phyloP scores from a whole-genome alignment of 1,140 invertebrate genomes.

The Chelonus insularis region DNA sequence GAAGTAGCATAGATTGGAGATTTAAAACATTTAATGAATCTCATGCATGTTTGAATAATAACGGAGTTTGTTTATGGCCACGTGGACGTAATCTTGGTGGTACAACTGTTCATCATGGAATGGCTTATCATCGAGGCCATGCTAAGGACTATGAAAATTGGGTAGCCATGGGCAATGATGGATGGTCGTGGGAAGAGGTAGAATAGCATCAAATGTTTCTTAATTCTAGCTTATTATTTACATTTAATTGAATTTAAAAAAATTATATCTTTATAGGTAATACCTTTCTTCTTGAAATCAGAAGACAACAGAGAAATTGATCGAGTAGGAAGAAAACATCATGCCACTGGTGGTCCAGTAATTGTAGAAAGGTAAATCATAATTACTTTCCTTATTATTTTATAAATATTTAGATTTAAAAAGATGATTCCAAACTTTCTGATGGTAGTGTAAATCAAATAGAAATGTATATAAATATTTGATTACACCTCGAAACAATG shows the following conservation, averaged over 20 bases:
- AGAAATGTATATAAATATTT: too few species aligned
- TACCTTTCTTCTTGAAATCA: slow-evolving; percentile 64
- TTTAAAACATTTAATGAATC: slow-evolving; percentile 85
- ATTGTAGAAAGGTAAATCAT: slow-evolving; percentile 60
- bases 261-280: slow-evolving; percentile 44
- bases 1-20: slow-evolving; percentile 83
- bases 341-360: slow-evolving; percentile 57
- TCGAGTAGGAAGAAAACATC: slow-evolving; percentile 50
- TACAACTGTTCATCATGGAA: slow-evolving; percentile 65
- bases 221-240: too few species aligned
- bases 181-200: slow-evolving; percentile 67
- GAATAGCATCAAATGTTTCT: slow-evolving; percentile 19
- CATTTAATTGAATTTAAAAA: too few species aligned
- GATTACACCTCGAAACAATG: too few species aligned
- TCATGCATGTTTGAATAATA: slow-evolving; percentile 72
- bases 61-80: slow-evolving; percentile 49
- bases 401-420: too few species aligned
- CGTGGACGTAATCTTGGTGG: slow-evolving; percentile 62
- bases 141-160: slow-evolving; percentile 66
- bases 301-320: slow-evolving; percentile 63
- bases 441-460: too few species aligned
- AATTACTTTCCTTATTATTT: background rate
- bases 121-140: slow-evolving; percentile 72
- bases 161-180: slow-evolving; percentile 57
- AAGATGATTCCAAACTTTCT: too few species aligned